These are phyloP conservation scores for Enteromius treurensis DNA, from an alignment of 2,797 vertebrate species.

Conservation along the genomic window DNA sequence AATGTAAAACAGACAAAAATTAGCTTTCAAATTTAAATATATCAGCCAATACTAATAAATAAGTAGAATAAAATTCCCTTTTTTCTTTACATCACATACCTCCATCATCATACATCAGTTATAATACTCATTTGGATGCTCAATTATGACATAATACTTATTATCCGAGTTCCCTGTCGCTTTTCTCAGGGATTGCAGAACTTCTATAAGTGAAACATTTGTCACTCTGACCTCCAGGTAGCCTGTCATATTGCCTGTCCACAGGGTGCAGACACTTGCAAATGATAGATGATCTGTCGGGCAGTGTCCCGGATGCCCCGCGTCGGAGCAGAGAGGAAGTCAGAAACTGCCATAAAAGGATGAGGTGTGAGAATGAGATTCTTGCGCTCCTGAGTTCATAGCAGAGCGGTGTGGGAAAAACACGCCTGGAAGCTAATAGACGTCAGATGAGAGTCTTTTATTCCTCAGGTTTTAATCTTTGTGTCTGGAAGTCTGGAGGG, in stretches of 20 bases:
- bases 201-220: slow-evolving; percentile 39
- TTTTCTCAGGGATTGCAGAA: neutral
- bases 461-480: slow-evolving; percentile 29
- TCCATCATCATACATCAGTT: neutral
- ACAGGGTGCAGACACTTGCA: slow-evolving; percentile 31
- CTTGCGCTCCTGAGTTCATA: slow-evolving; percentile 1
- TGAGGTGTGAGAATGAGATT: slow-evolving; percentile 37
- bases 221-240: slow-evolving; percentile 40
- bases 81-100: neutral
- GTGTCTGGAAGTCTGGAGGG: neutral
- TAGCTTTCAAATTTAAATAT: neutral
- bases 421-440: slow-evolving; percentile 5
- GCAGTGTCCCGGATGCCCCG: slow-evolving; percentile 15
- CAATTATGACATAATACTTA: neutral
- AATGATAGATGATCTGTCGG: slow-evolving; percentile 53
- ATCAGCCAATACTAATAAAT: neutral
- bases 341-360: slow-evolving; percentile 16
- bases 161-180: slow-evolving; percentile 18
- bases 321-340: neutral
- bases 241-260: slow-evolving; percentile 32
- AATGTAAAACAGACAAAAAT: neutral
- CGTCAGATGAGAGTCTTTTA: slow-evolving; percentile 1
- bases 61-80: neutral
- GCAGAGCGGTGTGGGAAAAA: slow-evolving; percentile 32
- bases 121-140: slow-evolving; percentile 10